phyloP scores from a whole-genome alignment of 2,888 invertebrate genomes.

The Ceriagrion tenellum region DNA sequence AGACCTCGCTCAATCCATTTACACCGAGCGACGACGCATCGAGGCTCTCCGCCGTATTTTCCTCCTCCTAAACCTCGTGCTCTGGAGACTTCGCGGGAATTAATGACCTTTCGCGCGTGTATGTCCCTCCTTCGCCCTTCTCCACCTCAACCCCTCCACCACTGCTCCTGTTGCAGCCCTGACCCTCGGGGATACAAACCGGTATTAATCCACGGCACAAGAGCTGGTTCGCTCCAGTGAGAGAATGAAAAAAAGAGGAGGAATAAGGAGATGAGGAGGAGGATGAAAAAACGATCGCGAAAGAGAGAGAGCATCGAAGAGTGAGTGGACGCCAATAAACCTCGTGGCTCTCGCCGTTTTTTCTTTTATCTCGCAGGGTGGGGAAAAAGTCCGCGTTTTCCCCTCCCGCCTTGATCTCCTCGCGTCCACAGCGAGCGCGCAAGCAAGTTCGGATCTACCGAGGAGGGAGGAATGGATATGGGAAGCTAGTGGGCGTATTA shows the following conservation, averaged over 20 bases:
- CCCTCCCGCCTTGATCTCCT: background rate
- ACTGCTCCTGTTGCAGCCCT: background rate
- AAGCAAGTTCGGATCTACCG: background rate
- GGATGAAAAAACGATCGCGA: background rate
- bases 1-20: background rate
- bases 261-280: background rate
- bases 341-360: background rate
- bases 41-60: background rate
- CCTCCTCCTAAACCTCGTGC: background rate
- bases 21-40: background rate
- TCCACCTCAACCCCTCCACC: background rate
- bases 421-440: background rate
- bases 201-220: slow-evolving; percentile 32
- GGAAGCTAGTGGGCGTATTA: background rate
- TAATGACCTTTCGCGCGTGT: slow-evolving; percentile 11
- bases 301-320: background rate
- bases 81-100: background rate
- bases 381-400: background rate
- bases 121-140: background rate
- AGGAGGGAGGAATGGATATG: background rate
- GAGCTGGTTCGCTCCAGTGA: background rate
- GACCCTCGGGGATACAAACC: slow-evolving; percentile 26
- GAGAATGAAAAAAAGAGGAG: background rate
- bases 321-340: slow-evolving; percentile 12
- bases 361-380: background rate